These are phyloP conservation scores for Himantopus leucocephalus DNA, from an alignment of 2,113 vertebrate species.

Conservation along the genomic window DNA sequence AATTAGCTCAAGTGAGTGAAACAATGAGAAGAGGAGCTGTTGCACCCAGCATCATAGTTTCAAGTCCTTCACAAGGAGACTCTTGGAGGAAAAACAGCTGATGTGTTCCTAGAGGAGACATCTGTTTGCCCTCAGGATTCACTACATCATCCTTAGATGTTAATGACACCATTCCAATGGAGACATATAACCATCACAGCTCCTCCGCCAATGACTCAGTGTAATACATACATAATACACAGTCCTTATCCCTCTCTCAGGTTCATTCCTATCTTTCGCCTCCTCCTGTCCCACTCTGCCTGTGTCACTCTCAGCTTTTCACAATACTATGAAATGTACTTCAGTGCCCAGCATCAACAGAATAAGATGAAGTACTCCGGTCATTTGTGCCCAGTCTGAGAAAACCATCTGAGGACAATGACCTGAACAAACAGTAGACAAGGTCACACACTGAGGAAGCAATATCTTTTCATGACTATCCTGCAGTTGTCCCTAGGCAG, in stretches of 20 bases:
- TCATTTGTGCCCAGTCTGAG: background rate
- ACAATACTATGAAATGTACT: background rate
- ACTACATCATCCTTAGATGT: background rate
- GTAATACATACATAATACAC: background rate
- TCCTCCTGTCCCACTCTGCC: background rate
- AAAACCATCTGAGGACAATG: background rate
- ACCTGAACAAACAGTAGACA: background rate
- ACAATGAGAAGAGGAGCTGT: background rate
- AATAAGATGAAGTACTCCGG: background rate
- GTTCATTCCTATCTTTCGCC: background rate
- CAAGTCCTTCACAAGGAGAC: background rate
- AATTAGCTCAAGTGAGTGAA: background rate
- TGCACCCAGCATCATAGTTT: background rate
- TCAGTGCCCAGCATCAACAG: background rate
- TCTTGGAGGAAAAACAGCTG: background rate
- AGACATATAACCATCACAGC: background rate
- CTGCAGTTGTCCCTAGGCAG: constrained; percentile 11
- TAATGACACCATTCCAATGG: background rate
- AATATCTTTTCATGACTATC: background rate
- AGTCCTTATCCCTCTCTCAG: background rate
- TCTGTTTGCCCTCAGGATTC: background rate
- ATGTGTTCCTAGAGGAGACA: background rate
- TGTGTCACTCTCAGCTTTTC: background rate
- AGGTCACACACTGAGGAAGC: background rate
- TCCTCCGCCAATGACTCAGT: background rate